Conservation (phyloP, 1,140 invertebrate genomes). For the Atta colombica region DNA sequence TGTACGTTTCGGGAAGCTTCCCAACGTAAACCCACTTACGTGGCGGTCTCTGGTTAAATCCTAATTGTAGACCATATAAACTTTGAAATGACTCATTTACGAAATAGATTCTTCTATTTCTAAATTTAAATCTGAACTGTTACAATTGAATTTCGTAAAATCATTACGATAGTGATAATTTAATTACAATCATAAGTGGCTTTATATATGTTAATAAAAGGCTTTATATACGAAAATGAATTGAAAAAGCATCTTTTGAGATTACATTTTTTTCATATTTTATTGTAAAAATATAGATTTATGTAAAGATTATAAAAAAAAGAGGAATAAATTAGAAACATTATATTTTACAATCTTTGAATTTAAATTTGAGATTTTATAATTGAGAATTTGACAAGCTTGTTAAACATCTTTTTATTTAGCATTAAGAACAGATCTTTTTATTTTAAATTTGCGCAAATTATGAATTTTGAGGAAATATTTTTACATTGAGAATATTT, state of each 20-base stretch:
- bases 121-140: not conserved
- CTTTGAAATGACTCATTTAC: slow-evolving; percentile 15
- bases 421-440: not conserved
- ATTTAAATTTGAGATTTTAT: not conserved
- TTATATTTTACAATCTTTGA: not conserved
- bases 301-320: not conserved
- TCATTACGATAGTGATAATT: not conserved
- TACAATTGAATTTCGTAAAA: not conserved
- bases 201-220: not conserved
- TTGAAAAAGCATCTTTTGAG: not conserved
- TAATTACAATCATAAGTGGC: not conserved
- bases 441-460: slow-evolving; percentile 12
- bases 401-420: not conserved
- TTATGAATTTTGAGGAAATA: slow-evolving; percentile 21
- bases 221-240: not conserved
- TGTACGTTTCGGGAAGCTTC: not conserved
- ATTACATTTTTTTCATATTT: not conserved
- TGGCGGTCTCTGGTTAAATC: slow-evolving; percentile 11
- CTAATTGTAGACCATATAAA: slow-evolving; percentile 40
- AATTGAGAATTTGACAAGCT: slow-evolving; percentile 16
- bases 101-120: not conserved
- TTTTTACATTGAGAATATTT: slow-evolving; percentile 10
- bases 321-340: not conserved
- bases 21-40: slow-evolving; percentile 46
- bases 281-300: not conserved